Conservation (phyloP, 2,888 invertebrate genomes). For the Scaptomyza reducta region DNA sequence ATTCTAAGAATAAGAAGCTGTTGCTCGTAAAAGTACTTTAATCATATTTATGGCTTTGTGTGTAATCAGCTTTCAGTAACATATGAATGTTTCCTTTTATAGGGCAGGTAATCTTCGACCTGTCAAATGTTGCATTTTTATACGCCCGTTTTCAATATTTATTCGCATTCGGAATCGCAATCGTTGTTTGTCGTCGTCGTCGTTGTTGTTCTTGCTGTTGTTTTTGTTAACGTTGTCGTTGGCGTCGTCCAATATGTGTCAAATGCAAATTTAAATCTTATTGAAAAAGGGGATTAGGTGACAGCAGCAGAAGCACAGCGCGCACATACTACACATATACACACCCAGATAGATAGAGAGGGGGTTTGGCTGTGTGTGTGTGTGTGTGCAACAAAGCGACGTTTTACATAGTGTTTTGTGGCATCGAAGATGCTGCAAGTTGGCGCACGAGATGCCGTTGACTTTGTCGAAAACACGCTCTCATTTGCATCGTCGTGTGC, state of each 20-base stretch:
- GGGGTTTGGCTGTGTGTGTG: background rate
- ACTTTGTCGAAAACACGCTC: conserved; percentile 47
- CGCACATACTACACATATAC: background rate
- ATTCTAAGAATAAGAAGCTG: background rate
- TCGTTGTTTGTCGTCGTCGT: conserved; percentile 40
- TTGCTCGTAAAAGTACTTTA: background rate
- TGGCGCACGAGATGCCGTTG: conserved; percentile 26
- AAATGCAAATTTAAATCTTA: conserved; percentile 82
- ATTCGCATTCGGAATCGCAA: conserved; percentile 42
- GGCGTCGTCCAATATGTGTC: conserved; percentile 80
- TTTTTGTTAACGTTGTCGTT: conserved; percentile 32
- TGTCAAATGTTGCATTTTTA: conserved; percentile 61
- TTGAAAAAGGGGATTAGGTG: conserved; percentile 80
- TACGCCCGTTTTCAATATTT: conserved; percentile 48
- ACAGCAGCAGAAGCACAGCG: conserved; percentile 69
- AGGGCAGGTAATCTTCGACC: conserved; percentile 56
- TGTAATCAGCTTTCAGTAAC: background rate
- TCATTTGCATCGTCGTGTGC: conserved; percentile 50
- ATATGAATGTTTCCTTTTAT: conserved; percentile 29
- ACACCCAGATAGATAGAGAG: background rate
- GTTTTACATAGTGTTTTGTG: conserved; percentile 52
- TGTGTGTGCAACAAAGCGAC: conserved; percentile 45
- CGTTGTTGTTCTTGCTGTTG: conserved; percentile 1
- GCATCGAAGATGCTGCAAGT: conserved; percentile 25
- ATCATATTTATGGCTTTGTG: conserved; percentile 1